phyloP scores from a whole-genome alignment of 2,113 vertebrate species.

The Fregetta grallaria region DNA sequence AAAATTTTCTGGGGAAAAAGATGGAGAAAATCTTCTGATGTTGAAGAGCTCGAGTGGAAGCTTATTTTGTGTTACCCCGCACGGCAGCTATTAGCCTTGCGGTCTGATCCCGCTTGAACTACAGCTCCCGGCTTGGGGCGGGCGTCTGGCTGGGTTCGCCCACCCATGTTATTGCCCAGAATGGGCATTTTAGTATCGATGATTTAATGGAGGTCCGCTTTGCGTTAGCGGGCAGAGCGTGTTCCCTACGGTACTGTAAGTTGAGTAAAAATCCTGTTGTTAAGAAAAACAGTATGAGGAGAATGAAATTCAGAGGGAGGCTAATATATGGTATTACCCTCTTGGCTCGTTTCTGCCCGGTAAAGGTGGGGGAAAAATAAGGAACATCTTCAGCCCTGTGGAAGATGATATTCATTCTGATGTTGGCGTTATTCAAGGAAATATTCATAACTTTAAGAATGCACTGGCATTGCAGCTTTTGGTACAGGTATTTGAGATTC shows the following conservation, averaged over 20 bases:
- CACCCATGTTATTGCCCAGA: background rate
- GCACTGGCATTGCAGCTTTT: background rate
- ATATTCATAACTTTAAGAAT: background rate
- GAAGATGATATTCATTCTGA: background rate
- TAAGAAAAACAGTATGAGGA: background rate
- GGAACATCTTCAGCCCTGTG: background rate
- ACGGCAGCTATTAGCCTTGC: background rate
- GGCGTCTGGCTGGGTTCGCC: background rate
- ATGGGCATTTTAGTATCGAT: background rate
- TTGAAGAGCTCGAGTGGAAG: background rate
- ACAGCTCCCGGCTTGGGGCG: background rate
- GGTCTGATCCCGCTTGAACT: background rate
- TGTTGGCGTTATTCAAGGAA: background rate
- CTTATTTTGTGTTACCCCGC: background rate
- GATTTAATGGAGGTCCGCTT: background rate
- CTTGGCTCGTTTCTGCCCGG: background rate
- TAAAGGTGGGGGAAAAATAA: background rate
- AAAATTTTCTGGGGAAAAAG: background rate
- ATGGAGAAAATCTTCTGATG: background rate
- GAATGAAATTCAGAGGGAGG: background rate
- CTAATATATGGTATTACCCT: background rate
- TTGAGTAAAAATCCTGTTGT: background rate
- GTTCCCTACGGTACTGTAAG: background rate
- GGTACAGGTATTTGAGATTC: background rate
- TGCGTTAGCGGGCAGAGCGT: background rate